phyloP scores from a whole-genome alignment of 2,888 invertebrate species.

The Scaptomyza polygonia region DNA sequence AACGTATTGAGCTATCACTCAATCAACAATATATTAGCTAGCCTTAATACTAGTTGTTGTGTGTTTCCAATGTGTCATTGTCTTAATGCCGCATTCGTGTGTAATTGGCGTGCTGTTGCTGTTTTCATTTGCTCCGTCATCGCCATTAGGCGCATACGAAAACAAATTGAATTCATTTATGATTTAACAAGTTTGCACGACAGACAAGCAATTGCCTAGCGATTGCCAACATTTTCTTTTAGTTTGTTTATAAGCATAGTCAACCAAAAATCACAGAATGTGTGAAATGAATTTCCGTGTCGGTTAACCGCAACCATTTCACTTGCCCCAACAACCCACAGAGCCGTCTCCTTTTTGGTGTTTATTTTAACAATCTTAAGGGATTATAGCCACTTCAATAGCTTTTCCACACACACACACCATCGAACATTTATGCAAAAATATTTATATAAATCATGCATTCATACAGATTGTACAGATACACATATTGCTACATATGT shows the following conservation, averaged over 20 bases:
- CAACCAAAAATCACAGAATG: slow-evolving; percentile 3
- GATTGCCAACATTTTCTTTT: slow-evolving; percentile 54
- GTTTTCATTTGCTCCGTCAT: slow-evolving; percentile 24
- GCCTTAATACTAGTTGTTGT: neutral
- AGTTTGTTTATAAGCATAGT: slow-evolving; percentile 59
- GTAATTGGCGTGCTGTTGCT: slow-evolving; percentile 47
- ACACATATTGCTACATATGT: slow-evolving; percentile 5
- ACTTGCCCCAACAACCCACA: neutral
- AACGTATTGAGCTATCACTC: slow-evolving; percentile 75
- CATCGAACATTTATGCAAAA: slow-evolving; percentile 7
- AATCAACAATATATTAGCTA: slow-evolving; percentile 64
- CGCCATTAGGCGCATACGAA: slow-evolving; percentile 43
- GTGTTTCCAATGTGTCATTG: slow-evolving; percentile 66
- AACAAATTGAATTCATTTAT: slow-evolving; percentile 75
- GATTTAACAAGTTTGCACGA: slow-evolving; percentile 65
- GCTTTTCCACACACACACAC: slow-evolving; percentile 21
- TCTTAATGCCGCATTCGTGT: slow-evolving; percentile 50
- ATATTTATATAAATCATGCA: slow-evolving; percentile 5
- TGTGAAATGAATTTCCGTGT: slow-evolving; percentile 56
- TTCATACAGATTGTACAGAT: neutral
- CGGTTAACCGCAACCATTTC: slow-evolving; percentile 39
- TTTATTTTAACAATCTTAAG: slow-evolving; percentile 62
- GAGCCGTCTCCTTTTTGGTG: slow-evolving; percentile 10
- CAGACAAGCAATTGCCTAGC: slow-evolving; percentile 71
- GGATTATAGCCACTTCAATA: slow-evolving; percentile 66